Evolutionary conservation across 2,797 vertebrate species (phyloP), one percentile per base, ranked within the genome.

Genomic region (Sebastes cheni): DNA sequence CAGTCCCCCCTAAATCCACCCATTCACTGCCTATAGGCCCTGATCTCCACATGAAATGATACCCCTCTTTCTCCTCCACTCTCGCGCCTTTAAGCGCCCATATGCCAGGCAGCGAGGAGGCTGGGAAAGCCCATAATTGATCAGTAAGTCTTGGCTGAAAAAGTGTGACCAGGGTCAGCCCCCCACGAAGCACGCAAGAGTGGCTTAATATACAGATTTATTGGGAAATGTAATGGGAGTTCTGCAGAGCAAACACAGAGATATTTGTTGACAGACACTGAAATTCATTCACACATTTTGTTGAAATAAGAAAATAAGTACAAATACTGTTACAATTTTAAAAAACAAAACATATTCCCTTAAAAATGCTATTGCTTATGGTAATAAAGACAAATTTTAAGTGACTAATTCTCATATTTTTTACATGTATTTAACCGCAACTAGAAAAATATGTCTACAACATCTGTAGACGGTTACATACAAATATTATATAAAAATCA

Each of bases 11-110:
- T 90, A 94, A 96, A 95, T 94, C 93, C 93, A 94, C 89, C 93
- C 95, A 96, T 97, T 97, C 96, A 97, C 80, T 86, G 89, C 90
- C 89, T 88, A 85, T 92, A 81, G 91, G 89, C 94, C 94, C 95
- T 96, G 94, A 96, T 97, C 96, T 95, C 95, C 95, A 95, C 95
- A 94, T 96, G 96, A 97, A 97, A 97, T 95, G 93, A 96, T 95
- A 95, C 92, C 92, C 92, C 69, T 94, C 93, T 95, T 94, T 92
- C 91, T 91, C 93, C 95, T 94, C 91, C 92, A 91, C 92, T 96
- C 94, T 96, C 84, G 93, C 92, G 93, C 91, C 94, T 94, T 95
- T 94, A 95, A 95, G 94, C 95, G 18, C 95, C 93, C 93, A 96
- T 97, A 96, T 96, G 94, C 93, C 91, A 93, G 91, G 89, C 92